Conservation (phyloP, 2,888 invertebrate species). For the Xylocampa areola region DNA sequence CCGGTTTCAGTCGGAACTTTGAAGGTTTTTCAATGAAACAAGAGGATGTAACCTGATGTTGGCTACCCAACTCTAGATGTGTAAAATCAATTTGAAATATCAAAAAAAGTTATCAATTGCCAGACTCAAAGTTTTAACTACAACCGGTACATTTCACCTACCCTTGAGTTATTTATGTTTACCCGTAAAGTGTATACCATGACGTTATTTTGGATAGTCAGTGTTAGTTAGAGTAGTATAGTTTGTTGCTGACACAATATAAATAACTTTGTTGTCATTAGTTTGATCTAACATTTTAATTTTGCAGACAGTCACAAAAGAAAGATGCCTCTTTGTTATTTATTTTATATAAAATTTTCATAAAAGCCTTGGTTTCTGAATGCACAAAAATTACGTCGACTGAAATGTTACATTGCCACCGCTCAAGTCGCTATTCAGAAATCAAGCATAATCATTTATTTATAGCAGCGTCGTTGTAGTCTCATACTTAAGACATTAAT, state of each 20-base stretch:
- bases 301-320: slow-evolving; percentile 62
- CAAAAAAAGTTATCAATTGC: no score
- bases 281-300: slow-evolving; percentile 54
- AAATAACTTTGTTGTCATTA: slow-evolving; percentile 50
- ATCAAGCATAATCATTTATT: slow-evolving; percentile 20
- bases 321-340: slow-evolving; percentile 59
- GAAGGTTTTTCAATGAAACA: no score
- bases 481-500: slow-evolving; percentile 15
- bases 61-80: no score
- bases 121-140: slow-evolving; percentile 19
- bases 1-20: slow-evolving; percentile 33
- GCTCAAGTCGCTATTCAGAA: slow-evolving; percentile 28
- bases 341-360: slow-evolving; percentile 11
- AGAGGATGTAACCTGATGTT: no score
- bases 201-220: slow-evolving; percentile 39
- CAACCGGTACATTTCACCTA: slow-evolving; percentile 25
- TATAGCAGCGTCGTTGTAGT: slow-evolving; percentile 38
- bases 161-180: slow-evolving; percentile 24
- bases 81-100: no score
- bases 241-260: slow-evolving; percentile 48
- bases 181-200: slow-evolving; percentile 38
- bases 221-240: slow-evolving; percentile 41
- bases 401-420: no score
- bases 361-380: slow-evolving; percentile 26
- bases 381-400: background rate